phyloP scores from a whole-genome alignment of 2,113 vertebrate genomes.

The Smithornis capensis region DNA sequence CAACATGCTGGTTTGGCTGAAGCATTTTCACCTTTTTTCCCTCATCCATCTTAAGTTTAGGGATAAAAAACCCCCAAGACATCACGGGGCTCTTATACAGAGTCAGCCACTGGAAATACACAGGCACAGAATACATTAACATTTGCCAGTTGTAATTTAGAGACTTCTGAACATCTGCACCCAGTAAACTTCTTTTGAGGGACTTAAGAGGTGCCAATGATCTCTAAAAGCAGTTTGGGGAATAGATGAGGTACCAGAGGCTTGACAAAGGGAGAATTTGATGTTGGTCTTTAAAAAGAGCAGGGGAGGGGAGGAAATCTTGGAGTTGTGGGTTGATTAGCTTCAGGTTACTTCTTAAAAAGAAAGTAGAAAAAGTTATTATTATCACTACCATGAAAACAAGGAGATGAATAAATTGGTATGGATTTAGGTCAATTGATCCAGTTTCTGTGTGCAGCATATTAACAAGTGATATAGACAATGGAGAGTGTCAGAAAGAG shows the following conservation, averaged over 20 bases:
- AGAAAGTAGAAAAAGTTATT: not conserved
- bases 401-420: not conserved
- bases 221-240: not conserved
- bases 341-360: not conserved
- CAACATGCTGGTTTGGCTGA: not conserved
- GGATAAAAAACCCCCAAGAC: accelerated
- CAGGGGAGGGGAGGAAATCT: not conserved
- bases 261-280: not conserved
- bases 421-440: not conserved
- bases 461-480: not conserved
- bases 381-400: not conserved
- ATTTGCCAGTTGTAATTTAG: not conserved
- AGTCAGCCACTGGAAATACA: not conserved
- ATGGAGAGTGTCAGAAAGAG: not conserved
- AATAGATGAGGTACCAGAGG: not conserved
- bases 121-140: not conserved
- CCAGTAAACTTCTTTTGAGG: not conserved
- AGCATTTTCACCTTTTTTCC: not conserved
- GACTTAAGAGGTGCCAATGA: not conserved
- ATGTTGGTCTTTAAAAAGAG: not conserved
- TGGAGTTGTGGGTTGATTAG: not conserved
- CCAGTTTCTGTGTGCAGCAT: not conserved
- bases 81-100: not conserved
- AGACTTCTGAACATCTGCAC: not conserved
- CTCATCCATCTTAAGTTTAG: not conserved